These are phyloP conservation scores for Nilaparvata lugens DNA, from an alignment of 1,140 invertebrate species.

Conservation along the genomic window DNA sequence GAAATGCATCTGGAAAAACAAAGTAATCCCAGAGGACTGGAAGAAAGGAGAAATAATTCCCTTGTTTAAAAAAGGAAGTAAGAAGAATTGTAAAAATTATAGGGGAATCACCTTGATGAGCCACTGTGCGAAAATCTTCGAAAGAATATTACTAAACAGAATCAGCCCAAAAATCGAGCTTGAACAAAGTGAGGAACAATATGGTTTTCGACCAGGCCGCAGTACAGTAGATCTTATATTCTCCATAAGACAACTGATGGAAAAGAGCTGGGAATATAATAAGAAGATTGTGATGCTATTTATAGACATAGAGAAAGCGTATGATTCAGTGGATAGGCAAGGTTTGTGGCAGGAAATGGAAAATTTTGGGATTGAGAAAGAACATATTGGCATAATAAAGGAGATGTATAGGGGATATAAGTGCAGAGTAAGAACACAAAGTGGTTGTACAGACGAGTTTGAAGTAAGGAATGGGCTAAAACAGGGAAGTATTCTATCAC, in stretches of 20 bases:
- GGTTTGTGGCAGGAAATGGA: neutral
- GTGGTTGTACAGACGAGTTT: neutral
- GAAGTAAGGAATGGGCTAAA: neutral
- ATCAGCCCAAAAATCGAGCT: neutral
- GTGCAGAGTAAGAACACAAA: neutral
- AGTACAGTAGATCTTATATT: neutral
- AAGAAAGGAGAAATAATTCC: neutral
- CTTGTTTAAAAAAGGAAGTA: neutral
- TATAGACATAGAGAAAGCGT: neutral
- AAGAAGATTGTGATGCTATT: neutral
- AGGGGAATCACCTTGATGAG: neutral
- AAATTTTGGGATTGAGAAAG: neutral
- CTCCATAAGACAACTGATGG: neutral
- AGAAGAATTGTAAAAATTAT: neutral
- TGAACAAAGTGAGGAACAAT: neutral
- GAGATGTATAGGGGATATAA: neutral
- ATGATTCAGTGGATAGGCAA: neutral
- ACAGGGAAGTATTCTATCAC: constrained; percentile 1
- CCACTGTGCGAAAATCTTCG: neutral
- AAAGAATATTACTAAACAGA: neutral
- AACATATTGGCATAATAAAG: neutral
- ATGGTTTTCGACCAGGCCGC: neutral
- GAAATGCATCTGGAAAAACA: neutral
- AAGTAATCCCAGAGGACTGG: neutral
- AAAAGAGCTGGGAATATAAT: neutral